Conservation (phyloP, 2,797 vertebrate species). For the Geotrypetes seraphini region DNA sequence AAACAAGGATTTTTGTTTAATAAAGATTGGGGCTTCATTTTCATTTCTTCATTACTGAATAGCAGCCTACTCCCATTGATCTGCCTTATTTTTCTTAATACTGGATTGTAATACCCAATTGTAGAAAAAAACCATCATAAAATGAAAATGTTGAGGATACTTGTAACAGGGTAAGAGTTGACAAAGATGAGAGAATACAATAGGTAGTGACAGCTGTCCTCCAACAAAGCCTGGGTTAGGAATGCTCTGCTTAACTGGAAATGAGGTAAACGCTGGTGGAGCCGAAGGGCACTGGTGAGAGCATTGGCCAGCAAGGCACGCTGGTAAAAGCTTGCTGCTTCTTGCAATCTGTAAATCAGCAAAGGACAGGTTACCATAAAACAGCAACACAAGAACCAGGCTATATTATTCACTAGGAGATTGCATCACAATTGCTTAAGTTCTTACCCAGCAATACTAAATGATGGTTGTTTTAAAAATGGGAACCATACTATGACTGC, state of each 20-base stretch:
- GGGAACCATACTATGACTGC: too few species aligned
- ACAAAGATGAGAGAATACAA: constrained; percentile 95
- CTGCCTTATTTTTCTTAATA: too few species aligned
- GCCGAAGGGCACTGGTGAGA: constrained; percentile 87
- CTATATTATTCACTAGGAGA: constrained; percentile 36
- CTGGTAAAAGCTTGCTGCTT: constrained; percentile 94
- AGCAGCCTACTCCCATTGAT: too few species aligned
- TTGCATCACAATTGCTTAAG: constrained; percentile 34
- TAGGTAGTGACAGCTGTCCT: constrained; percentile 97
- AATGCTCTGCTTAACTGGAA: constrained; percentile 91
- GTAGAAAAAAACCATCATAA: too few species aligned
- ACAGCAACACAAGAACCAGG: background rate
- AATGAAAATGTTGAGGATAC: constrained; percentile 93
- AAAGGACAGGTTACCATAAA: constrained; percentile 37
- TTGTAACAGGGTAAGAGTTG: constrained; percentile 95
- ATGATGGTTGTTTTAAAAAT: too few species aligned
- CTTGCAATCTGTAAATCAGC: constrained; percentile 73
- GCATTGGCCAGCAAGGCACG: constrained; percentile 94
- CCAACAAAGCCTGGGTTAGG: constrained; percentile 85
- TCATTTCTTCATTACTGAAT: too few species aligned
- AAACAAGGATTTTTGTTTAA: too few species aligned
- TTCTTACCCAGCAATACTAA: constrained; percentile 8
- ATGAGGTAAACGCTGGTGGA: constrained; percentile 88
- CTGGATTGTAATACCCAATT: too few species aligned
- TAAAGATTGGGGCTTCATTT: too few species aligned